Evolutionary conservation across 2,797 vertebrate species (phyloP).

Genomic region (Pteronotus mesoamericanus): DNA sequence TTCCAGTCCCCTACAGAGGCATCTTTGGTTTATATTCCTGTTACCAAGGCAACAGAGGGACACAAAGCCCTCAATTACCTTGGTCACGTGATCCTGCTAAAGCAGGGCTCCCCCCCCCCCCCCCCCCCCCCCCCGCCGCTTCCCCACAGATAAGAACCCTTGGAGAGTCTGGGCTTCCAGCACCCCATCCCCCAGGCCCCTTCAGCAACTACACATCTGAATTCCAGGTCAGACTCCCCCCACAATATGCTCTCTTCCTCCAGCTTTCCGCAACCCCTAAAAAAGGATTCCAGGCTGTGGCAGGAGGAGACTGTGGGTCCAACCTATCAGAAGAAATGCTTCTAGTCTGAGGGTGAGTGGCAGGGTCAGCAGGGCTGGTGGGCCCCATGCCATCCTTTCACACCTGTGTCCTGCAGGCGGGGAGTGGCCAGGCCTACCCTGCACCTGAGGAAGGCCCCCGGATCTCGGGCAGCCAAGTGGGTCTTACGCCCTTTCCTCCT

Average conservation of each 20-base stretch:
- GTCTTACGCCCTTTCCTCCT: not conserved
- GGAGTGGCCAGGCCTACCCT: too few species aligned
- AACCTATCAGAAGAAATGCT: not conserved
- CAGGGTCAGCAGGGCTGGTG: not conserved
- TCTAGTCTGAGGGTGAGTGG: not conserved
- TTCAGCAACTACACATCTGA: not conserved
- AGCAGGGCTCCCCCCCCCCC: conserved; percentile 37
- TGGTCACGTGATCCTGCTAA: conserved; percentile 51
- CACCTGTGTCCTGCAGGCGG: too few species aligned
- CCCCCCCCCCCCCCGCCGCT: too few species aligned
- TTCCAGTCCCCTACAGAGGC: conserved; percentile 60
- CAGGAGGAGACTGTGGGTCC: not conserved
- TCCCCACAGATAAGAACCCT: conserved; percentile 23
- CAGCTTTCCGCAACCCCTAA: not conserved
- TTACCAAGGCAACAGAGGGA: conserved; percentile 71
- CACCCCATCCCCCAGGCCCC: conserved; percentile 45
- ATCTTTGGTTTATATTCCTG: conserved; percentile 74
- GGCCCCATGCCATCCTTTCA: too few species aligned
- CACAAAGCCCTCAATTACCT: conserved; percentile 73
- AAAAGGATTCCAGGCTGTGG: not conserved
- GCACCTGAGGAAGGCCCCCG: not conserved
- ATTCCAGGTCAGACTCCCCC: not conserved
- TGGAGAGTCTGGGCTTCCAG: not conserved
- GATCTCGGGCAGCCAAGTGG: not conserved
- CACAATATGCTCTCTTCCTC: not conserved